Conservation (phyloP, 2,888 invertebrate species). For the Ethmia dodecea region DNA sequence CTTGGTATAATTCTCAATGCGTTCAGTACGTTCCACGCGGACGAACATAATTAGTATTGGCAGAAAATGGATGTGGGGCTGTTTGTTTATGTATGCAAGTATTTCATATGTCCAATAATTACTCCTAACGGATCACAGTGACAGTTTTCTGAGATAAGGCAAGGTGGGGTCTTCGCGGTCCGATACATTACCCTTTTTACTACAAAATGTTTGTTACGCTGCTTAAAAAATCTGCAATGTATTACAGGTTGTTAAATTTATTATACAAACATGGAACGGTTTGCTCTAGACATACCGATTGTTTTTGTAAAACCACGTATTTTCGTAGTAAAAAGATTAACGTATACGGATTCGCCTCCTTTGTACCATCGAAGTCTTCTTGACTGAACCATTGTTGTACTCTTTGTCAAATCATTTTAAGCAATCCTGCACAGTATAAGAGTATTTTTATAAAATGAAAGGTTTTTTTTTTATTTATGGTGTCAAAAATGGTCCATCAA, state of each 20-base stretch:
- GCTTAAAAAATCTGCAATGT: no score
- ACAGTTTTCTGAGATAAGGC: constrained; percentile 69
- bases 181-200: constrained; percentile 13
- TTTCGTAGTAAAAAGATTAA: neutral
- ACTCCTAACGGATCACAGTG: constrained; percentile 72
- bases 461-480: neutral
- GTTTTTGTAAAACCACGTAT: neutral
- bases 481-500: constrained; percentile 30
- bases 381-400: constrained; percentile 24
- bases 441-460: no score
- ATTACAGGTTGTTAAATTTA: no score
- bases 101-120: constrained; percentile 42
- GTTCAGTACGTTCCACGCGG: no score
- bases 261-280: no score
- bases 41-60: no score
- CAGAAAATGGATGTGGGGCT: constrained; percentile 8
- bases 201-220: neutral
- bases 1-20: no score
- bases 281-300: no score
- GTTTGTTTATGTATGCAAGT: no score
- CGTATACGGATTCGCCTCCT: constrained; percentile 31
- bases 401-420: no score
- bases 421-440: no score
- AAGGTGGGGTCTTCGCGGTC: constrained; percentile 59
- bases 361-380: constrained; percentile 43